Evolutionary conservation across 2,797 vertebrate genomes (phyloP), one percentile per base, ranked within the genome.

Genomic region (Peromyscus nudipes): DNA sequence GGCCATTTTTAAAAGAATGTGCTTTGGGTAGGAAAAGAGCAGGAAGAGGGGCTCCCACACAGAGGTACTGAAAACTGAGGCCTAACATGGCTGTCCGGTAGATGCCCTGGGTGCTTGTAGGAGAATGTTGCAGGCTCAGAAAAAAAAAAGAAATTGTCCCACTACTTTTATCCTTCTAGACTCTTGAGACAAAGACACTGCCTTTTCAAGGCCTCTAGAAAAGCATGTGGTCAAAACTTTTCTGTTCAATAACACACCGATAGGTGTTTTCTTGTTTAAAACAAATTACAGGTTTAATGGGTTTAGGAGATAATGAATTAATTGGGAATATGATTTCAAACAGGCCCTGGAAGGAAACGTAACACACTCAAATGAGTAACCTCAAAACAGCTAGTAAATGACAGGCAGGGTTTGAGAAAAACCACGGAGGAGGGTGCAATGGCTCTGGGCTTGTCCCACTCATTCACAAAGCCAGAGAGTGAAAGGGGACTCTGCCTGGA

Each of bases 351-450:
- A 27, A 65, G 16, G 27, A 90, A 81, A 73, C 14, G 46, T 75
- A 60, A 55, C 43, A 80, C 3, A 10, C 12, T 80, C 43, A 64
- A 64, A 49, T 57, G 76, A 76, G 21, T 60, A 31, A 87, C 62
- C 77, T 94, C 49, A 80, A 31, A 31, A 79, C n/a, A 89, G 43
- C 25, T 90, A 84, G 49, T 40, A 62, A 91, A 89, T 46, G 31
- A 21, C n/a, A 46, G 27, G 13, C 60, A 73, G 73, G 27, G 5
- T 55, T 29, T 93, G 55, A 90, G 52, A 60, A 92, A n/a, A 92
- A 52, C 34, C 64, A 40, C 31, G 34, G 21, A 96, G 37, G 55
- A 88, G 52, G 55, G 52, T 16, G 19, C 0, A 27, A 88, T 49
- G 29, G 11, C 23, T 37, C 6, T 34, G 17, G 27, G 19, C 37